Percentiles rank a stretch among this genome's conserved stretches.
phyloP scores from a whole-genome alignment of 2,113 vertebrate genomes.

The Carollia perspicillata region DNA sequence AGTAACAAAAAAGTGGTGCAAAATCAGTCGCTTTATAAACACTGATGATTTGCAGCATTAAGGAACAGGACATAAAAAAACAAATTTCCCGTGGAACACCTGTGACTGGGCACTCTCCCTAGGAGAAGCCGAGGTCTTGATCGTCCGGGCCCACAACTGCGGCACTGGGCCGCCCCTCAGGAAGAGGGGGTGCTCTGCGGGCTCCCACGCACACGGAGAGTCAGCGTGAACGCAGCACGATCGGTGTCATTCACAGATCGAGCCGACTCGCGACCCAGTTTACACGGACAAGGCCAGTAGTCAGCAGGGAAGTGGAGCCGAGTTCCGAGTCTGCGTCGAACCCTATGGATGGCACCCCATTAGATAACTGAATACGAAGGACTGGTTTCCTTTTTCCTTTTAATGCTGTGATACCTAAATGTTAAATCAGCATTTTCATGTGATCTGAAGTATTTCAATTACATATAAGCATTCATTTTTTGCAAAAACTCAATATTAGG shows the following conservation, averaged over 20 bases:
- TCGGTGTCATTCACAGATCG: conserved; percentile 63
- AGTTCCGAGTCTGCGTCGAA: conserved; percentile 74
- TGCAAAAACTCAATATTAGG: conserved; percentile 87
- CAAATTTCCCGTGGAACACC: conserved; percentile 66
- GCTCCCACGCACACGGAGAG: conserved; percentile 33
- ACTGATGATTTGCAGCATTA: conserved; percentile 84
- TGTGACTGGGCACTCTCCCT: conserved; percentile 60
- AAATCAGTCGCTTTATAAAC: conserved; percentile 83
- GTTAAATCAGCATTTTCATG: conserved; percentile 86
- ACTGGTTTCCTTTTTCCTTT: conserved; percentile 71
- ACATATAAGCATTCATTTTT: conserved; percentile 85
- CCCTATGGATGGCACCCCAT: conserved; percentile 75
- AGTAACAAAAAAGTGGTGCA: conserved; percentile 84
- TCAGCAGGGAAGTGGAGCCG: conserved; percentile 61
- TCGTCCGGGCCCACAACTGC: conserved; percentile 69
- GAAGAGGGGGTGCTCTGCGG: conserved; percentile 67
- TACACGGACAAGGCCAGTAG: conserved; percentile 75
- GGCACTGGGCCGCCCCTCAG: conserved; percentile 71
- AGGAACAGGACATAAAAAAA: conserved; percentile 77
- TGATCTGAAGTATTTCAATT: conserved; percentile 85
- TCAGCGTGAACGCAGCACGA: conserved; percentile 70
- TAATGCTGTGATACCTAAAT: conserved; percentile 83
- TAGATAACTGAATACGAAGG: conserved; percentile 80
- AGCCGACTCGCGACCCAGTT: conserved; percentile 69
- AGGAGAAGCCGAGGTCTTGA: conserved; percentile 57